Base-by-base conservation (phyloP, 2,797 vertebrate genomes). In the Ctenopoma multispine region DNA sequence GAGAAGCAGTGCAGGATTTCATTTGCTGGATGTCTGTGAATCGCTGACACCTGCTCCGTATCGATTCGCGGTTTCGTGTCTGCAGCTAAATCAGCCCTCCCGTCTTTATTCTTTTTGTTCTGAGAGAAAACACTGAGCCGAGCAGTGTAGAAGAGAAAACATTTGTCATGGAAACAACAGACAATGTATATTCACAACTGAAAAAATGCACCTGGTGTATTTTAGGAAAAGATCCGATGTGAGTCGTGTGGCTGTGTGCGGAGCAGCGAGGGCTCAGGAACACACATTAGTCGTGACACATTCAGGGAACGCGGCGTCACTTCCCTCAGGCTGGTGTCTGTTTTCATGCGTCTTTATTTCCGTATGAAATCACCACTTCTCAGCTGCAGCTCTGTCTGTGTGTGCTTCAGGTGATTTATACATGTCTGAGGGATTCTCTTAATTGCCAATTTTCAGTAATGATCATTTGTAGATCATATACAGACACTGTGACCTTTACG, bases 281-380 rank as follows among this genome's bases (percentile, higher is more conserved):
- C 27, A 58, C 38, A 21, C 64, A 38, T 38, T 15, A 57, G 38
- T 23, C 0, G 50, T 68, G 72, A 75, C 51, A 50, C 43, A 49
- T 44, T 57, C 34, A 0, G 51, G 5, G 36, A 49, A 17, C 3
- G 17, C 4, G 51, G 40, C 46, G 63, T 18, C 1, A 8, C 51
- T 0, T 69, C 53, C 65, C 48, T 2, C 21, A 59, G 72, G 72
- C 65, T n/a, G 53, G 1, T 4, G 65, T 53, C 44, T 68, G 15
- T 40, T 34, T 50, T 31, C 21, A 50, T 15, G 17, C 0, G 12
- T n/a, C 44, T 63, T 40, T 15, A 18, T 63, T 21, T 31, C 41
- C n/a, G 40, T 24, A n/a, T 61, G 56, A 60, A 54, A 54, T 3
- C 38, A 58, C 5, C 48, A 21, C 46, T 49, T 50, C 55, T 40